Conservation (phyloP, 1,140 invertebrate species). For the Phocides pigmalion region DNA sequence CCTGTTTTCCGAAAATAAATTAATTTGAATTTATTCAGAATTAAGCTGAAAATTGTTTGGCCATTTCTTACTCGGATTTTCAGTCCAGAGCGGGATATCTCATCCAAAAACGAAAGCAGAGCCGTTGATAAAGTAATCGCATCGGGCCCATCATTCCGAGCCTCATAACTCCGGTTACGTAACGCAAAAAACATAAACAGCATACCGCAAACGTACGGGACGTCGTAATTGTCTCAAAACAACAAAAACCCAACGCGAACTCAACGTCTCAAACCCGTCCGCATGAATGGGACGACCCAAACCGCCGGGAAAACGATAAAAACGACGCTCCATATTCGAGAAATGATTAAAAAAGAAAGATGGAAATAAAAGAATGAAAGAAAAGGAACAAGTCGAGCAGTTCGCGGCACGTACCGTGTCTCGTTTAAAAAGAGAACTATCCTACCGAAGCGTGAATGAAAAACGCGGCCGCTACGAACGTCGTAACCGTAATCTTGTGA, state of each 20-base stretch:
- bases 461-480: constrained; percentile 62
- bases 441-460: constrained; percentile 77
- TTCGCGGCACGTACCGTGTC: constrained; percentile 72
- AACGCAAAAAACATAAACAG: constrained; percentile 64
- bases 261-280: constrained; percentile 27
- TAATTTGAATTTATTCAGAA: constrained; percentile 1
- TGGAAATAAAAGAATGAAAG: constrained; percentile 54
- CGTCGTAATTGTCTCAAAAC: constrained; percentile 69
- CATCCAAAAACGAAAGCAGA: constrained; percentile 27
- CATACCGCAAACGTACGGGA: constrained; percentile 52
- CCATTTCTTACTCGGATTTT: background rate
- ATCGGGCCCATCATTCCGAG: constrained; percentile 41
- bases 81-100: background rate
- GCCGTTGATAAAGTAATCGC: constrained; percentile 29
- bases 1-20: too few relatives aligned
- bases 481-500: constrained; percentile 75
- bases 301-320: constrained; percentile 76
- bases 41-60: background rate
- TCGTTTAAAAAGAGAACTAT: constrained; percentile 80
- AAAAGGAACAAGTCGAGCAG: constrained; percentile 61
- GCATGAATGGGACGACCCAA: constrained; percentile 65
- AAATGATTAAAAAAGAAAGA: constrained; percentile 80
- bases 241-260: constrained; percentile 49
- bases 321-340: constrained; percentile 80
- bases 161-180: constrained; percentile 46